Base-by-base conservation (phyloP, 2,113 vertebrate genomes). In the Cepphus grylle region DNA sequence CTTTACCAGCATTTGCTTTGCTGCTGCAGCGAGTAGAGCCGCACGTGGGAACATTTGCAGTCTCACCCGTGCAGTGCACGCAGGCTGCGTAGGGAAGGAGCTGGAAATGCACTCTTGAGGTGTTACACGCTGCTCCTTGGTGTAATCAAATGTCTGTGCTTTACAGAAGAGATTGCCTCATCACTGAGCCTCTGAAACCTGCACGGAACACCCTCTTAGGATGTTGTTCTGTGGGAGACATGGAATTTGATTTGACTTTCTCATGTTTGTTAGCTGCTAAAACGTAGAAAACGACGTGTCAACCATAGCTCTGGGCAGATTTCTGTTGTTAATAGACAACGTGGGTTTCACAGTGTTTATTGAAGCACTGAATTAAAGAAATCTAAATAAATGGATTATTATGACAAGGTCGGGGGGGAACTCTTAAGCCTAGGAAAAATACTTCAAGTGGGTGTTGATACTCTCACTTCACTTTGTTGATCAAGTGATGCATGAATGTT, bases 11-110 rank as follows among this genome's bases (percentile, higher is more conserved):
- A 10, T 40, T 70, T 23, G 8, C 7, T 53, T 80, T 88, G 25
- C 56, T 84, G 50, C 69, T 63, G 63, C 29, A 1, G 1, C 2
- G n/a, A 55, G 6, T 23, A 42, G 34, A 56, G 36, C 6, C 9
- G 3, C 18, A 3, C 0, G 0, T 3, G 17, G 29, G 63, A 52
- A n/a, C 25, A 13, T 34, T 3, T 67, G 1, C 6, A 15, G 20
- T 50, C 65, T 49, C n/a, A 15, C 29, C 17, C 2, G 0, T 2
- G 15, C 42, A 5, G 42, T 42, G 42, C 42, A 42, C 12, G 13
- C 6, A 6, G 52, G 47, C 49, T 55, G 23, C 1, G 43, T 3
- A 26, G 55, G 34, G 30, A 47, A 36, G 32, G 42, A 61, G 36
- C 10, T 67, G 58, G 42, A 29, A 29, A 23, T 9, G 9, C 12